A percentile compares a stretch with the other conserved stretches of the same genome.
These are phyloP conservation scores for Balearica regulorum DNA, from an alignment of 2,797 vertebrate genomes.

Conservation along the genomic window DNA sequence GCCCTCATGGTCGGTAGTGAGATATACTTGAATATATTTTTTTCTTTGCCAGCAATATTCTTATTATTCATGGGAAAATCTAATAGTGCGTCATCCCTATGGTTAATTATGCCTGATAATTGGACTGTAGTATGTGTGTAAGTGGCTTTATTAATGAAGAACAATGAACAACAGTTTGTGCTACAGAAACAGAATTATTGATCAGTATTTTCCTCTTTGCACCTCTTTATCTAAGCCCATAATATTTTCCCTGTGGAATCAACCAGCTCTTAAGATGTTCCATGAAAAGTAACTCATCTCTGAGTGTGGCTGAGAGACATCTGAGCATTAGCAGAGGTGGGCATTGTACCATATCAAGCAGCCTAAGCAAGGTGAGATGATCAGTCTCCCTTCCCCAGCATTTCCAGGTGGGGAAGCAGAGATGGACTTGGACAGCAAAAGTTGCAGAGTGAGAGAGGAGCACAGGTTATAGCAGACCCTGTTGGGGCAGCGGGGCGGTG, in stretches of 20 bases:
- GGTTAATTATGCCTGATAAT: neutral
- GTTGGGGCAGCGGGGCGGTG: neutral
- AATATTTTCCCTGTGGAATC: neutral
- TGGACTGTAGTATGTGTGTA: neutral
- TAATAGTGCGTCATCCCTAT: neutral
- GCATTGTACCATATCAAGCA: neutral
- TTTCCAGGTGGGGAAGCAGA: neutral
- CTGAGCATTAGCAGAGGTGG: neutral
- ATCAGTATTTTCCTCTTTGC: neutral
- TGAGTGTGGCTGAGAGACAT: slow-evolving; percentile 5
- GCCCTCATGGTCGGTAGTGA: neutral
- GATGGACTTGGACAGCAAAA: neutral
- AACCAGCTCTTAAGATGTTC: neutral
- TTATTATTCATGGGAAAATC: neutral
- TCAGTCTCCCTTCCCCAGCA: neutral
- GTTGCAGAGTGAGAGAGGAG: slow-evolving; percentile 49
- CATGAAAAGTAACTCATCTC: neutral
- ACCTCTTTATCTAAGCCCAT: neutral
- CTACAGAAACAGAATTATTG: neutral
- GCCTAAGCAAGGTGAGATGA: neutral
- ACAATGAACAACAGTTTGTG: neutral
- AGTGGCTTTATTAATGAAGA: neutral
- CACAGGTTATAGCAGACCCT: neutral
- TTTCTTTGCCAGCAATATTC: neutral
- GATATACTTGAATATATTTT: neutral